Evolutionary conservation across 2,888 invertebrate genomes (phyloP).

Genomic region (Caenorhabditis auriculariae): DNA sequence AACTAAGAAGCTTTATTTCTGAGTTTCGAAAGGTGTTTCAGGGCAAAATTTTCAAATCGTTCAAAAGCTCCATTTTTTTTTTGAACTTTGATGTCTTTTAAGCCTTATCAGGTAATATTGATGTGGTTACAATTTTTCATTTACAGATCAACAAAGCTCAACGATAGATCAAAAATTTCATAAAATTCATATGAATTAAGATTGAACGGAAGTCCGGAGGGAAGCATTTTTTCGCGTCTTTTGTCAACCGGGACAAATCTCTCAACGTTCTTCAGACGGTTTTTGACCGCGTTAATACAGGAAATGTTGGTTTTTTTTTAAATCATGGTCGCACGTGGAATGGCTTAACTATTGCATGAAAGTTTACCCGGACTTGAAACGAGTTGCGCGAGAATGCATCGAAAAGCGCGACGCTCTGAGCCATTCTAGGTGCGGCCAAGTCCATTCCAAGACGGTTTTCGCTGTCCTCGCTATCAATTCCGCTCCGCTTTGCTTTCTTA

Average conservation of each 20-base stretch:
- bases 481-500: no score
- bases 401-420: no score
- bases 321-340: not conserved
- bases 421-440: no score
- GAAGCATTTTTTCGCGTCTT: conserved; percentile 85
- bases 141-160: not conserved
- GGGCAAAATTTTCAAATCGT: not conserved
- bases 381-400: no score
- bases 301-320: conserved; percentile 7
- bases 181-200: conserved; percentile 5
- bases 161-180: not conserved
- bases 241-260: conserved; percentile 88
- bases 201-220: conserved; percentile 26
- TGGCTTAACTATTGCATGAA: not conserved
- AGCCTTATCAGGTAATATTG: not conserved
- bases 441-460: no score
- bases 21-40: not conserved
- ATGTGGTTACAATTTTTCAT: not conserved
- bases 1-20: not conserved
- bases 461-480: no score
- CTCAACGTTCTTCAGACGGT: conserved; percentile 91
- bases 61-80: conserved; percentile 2
- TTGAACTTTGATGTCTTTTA: not conserved
- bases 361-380: not conserved
- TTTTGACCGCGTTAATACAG: conserved; percentile 85